phyloP scores from a whole-genome alignment of 2,113 vertebrate genomes.

The Mesitornis unicolor region DNA sequence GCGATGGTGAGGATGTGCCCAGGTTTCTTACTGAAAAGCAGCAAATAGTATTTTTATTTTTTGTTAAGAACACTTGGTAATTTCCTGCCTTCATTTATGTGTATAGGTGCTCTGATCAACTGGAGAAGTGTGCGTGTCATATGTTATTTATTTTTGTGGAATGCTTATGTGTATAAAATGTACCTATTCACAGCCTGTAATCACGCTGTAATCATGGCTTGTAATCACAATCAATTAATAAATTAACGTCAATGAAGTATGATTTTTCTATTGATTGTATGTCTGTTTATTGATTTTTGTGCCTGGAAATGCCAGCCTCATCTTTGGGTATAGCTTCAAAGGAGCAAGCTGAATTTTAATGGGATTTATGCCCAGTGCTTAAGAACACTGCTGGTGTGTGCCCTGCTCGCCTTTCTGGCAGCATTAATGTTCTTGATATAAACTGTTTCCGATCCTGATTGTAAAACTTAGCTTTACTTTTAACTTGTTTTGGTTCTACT shows the following conservation, averaged over 20 bases:
- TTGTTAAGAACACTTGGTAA: neutral
- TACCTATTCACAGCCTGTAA: constrained; percentile 13
- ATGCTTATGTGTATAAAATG: neutral
- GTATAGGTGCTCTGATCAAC: neutral
- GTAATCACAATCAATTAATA: constrained; percentile 43
- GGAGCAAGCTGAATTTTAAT: constrained; percentile 20
- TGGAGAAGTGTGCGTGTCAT: neutral
- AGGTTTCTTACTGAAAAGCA: neutral
- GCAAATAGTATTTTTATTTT: neutral
- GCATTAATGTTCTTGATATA: neutral
- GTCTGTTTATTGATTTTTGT: neutral
- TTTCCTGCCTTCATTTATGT: neutral
- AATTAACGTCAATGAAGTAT: neutral
- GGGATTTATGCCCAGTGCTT: neutral
- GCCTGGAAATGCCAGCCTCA: neutral
- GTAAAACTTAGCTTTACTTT: constrained; percentile 16
- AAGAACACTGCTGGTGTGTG: neutral
- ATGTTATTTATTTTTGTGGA: neutral
- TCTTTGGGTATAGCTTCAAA: neutral
- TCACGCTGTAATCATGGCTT: constrained; percentile 28
- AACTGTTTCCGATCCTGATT: constrained; percentile 2
- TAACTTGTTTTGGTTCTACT: constrained; percentile 60
- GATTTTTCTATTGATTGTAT: constrained; percentile 10
- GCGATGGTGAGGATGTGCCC: neutral
- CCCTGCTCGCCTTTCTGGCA: neutral